Evolutionary conservation across 2,888 invertebrate genomes (phyloP).

Genomic region (Tridacna crocea): DNA sequence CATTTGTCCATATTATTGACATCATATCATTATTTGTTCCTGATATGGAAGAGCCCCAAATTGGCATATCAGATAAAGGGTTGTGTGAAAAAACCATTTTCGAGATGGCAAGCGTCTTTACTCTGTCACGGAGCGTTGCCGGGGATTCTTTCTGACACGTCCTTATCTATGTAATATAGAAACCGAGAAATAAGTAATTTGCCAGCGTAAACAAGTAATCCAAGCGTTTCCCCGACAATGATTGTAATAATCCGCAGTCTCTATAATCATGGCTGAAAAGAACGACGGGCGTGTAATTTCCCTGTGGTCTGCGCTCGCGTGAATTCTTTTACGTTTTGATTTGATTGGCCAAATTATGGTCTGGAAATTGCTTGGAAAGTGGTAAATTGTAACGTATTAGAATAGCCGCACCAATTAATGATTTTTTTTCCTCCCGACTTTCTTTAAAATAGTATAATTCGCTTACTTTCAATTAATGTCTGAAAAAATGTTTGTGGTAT

Average conservation of each 20-base stretch:
- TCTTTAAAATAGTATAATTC: not conserved
- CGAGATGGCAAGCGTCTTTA: no score
- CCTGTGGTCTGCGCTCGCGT: not conserved
- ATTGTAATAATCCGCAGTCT: not conserved
- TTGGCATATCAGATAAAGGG: no score
- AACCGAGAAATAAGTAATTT: constrained; percentile 2
- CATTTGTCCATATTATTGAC: no score
- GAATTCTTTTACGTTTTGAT: constrained; percentile 6
- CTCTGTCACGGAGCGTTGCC: no score
- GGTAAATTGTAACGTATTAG: constrained; percentile 16
- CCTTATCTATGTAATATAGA: constrained; percentile 4
- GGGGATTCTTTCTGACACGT: not conserved
- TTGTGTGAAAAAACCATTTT: no score
- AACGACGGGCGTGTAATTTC: not conserved
- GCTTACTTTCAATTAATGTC: not conserved
- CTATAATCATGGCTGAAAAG: not conserved
- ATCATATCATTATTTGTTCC: no score
- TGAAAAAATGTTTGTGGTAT: not conserved
- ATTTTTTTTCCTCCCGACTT: not conserved
- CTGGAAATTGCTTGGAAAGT: constrained; percentile 1
- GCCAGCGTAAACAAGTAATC: constrained; percentile 2
- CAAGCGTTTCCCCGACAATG: constrained; percentile 7
- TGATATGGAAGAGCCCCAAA: no score
- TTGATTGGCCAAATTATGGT: constrained; percentile 10
- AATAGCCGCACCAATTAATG: not conserved